These are phyloP conservation scores for Malthinus seriepunctatus DNA, from an alignment of 2,888 invertebrate genomes.

Conservation along the genomic window DNA sequence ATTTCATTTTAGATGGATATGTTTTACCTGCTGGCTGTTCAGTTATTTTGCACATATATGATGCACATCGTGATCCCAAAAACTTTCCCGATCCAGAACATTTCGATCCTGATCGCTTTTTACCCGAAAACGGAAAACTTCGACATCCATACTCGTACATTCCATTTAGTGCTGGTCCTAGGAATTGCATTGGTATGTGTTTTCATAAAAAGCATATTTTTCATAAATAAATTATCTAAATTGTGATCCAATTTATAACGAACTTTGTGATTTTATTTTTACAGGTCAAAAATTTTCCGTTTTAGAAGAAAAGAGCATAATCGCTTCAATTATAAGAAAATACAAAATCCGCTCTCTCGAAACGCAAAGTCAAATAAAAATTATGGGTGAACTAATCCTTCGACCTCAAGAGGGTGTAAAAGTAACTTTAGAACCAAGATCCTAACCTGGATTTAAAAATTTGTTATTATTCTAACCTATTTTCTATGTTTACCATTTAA, in stretches of 20 bases:
- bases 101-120: conserved; percentile 44
- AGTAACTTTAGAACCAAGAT: conserved; percentile 32
- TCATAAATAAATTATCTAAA: neutral
- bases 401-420: conserved; percentile 35
- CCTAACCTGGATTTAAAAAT: neutral
- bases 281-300: conserved; percentile 40
- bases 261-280: conserved; percentile 4
- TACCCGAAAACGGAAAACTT: conserved; percentile 39
- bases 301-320: conserved; percentile 36
- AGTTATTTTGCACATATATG: conserved; percentile 41
- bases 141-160: conserved; percentile 44
- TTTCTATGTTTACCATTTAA: too few relatives aligned
- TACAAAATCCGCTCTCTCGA: conserved; percentile 35
- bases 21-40: conserved; percentile 38
- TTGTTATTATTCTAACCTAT: too few relatives aligned
- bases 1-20: conserved; percentile 37
- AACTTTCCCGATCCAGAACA: conserved; percentile 43
- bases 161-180: conserved; percentile 46
- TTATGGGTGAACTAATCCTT: conserved; percentile 29
- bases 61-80: conserved; percentile 47
- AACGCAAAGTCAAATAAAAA: conserved; percentile 31
- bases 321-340: conserved; percentile 36
- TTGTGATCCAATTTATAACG: too few relatives aligned
- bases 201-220: too few relatives aligned
- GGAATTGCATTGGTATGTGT: conserved; percentile 43